Conservation (phyloP, 2,797 vertebrate species). For the Garrulus glandarius region DNA sequence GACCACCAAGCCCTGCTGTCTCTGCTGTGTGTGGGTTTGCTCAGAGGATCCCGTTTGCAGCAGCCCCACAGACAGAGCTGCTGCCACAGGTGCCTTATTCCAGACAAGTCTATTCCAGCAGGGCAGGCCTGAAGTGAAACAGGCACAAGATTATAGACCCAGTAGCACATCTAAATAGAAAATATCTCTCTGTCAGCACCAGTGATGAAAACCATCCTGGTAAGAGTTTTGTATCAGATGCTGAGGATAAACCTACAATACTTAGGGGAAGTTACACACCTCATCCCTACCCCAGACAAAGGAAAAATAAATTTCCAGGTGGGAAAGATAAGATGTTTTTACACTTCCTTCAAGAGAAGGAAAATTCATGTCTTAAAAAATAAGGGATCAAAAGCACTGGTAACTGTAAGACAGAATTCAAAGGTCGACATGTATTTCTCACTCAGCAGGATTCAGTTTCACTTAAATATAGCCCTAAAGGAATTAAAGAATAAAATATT, state of each 20-base stretch:
- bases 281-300: neutral
- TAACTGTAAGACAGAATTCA: neutral
- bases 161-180: neutral
- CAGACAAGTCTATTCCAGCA: neutral
- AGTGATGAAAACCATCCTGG: neutral
- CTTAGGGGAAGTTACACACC: neutral
- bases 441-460: neutral
- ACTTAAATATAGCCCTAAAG: neutral
- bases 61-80: neutral
- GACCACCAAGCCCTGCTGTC: neutral
- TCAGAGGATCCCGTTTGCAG: neutral
- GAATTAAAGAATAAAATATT: neutral
- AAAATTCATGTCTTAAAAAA: neutral
- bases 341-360: neutral
- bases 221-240: neutral
- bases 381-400: neutral
- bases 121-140: neutral
- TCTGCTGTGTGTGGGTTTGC: neutral
- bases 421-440: neutral
- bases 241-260: neutral
- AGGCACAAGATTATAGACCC: neutral
- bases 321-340: neutral
- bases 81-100: neutral
- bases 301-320: neutral
- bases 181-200: neutral